phyloP scores from a whole-genome alignment of 2,888 invertebrate species.

The Caradrina kadenii region DNA sequence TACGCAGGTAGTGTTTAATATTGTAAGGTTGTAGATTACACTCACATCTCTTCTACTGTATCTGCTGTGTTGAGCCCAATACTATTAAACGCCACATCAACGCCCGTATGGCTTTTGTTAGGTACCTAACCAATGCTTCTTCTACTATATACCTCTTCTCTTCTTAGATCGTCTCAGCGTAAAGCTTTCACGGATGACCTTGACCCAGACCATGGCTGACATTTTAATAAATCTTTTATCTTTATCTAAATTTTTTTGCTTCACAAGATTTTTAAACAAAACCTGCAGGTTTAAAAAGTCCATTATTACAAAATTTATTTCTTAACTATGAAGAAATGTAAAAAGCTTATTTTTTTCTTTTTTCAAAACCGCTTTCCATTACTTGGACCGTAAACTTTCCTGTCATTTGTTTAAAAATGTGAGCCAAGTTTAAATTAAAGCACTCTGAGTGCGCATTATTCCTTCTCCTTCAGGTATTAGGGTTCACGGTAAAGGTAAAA shows the following conservation, averaged over 20 bases:
- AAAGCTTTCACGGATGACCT: too few relatives aligned
- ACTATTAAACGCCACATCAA: too few relatives aligned
- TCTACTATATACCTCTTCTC: too few relatives aligned
- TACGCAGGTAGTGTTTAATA: too few relatives aligned
- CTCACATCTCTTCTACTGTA: too few relatives aligned
- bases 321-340: constrained; percentile 27
- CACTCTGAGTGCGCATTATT: constrained; percentile 35
- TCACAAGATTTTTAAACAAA: background rate
- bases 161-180: too few relatives aligned
- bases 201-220: too few relatives aligned
- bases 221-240: too few relatives aligned
- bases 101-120: too few relatives aligned
- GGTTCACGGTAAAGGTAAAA: constrained; percentile 30
- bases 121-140: too few relatives aligned
- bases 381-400: constrained; percentile 13
- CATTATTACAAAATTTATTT: constrained; percentile 10
- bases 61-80: too few relatives aligned
- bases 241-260: background rate
- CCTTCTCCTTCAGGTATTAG: constrained; percentile 18
- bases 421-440: constrained; percentile 58
- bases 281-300: background rate
- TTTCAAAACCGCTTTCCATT: constrained; percentile 37
- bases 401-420: constrained; percentile 46
- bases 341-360: constrained; percentile 32
- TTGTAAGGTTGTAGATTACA: too few relatives aligned